These are phyloP conservation scores for Perithous albicinctus DNA, from an alignment of 2,888 invertebrate genomes.

Conservation along the genomic window DNA sequence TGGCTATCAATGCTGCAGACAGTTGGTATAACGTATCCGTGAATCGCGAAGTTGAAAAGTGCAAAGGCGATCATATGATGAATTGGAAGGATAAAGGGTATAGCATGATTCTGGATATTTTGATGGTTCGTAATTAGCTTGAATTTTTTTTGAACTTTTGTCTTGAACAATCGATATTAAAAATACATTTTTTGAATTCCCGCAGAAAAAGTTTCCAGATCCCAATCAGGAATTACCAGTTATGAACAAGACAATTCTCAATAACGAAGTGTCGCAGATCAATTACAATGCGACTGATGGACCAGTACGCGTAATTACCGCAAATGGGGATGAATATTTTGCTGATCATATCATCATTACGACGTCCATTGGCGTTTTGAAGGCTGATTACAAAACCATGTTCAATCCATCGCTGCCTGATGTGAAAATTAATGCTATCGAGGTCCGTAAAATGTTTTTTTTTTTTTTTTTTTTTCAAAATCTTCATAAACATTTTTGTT, in stretches of 20 bases:
- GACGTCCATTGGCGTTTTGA: slow-evolving; percentile 89
- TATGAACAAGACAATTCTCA: slow-evolving; percentile 74
- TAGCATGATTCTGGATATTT: slow-evolving; percentile 75
- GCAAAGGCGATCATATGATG: slow-evolving; percentile 68
- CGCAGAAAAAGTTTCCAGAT: slow-evolving; percentile 79
- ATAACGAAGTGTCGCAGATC: slow-evolving; percentile 75
- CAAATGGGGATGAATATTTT: slow-evolving; percentile 86
- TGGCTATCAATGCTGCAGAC: slow-evolving; percentile 66
- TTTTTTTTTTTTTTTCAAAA: neutral
- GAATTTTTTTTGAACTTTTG: neutral
- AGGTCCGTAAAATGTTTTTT: slow-evolving; percentile 72
- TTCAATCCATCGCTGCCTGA: slow-evolving; percentile 87
- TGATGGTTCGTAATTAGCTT: slow-evolving; percentile 72
- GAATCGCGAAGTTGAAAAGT: slow-evolving; percentile 24
- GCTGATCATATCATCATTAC: slow-evolving; percentile 90
- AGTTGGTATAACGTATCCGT: slow-evolving; percentile 69
- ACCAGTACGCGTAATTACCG: slow-evolving; percentile 70
- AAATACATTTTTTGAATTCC: neutral
- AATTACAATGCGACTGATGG: slow-evolving; percentile 71
- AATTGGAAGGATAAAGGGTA: slow-evolving; percentile 77
- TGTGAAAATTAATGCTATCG: slow-evolving; percentile 86
- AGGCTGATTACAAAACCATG: slow-evolving; percentile 85
- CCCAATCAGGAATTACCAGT: slow-evolving; percentile 77
- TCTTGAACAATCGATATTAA: neutral
- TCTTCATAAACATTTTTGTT: neutral